Evolutionary conservation across 2,113 vertebrate genomes (phyloP).

Genomic region (Prionailurus viverrinus): DNA sequence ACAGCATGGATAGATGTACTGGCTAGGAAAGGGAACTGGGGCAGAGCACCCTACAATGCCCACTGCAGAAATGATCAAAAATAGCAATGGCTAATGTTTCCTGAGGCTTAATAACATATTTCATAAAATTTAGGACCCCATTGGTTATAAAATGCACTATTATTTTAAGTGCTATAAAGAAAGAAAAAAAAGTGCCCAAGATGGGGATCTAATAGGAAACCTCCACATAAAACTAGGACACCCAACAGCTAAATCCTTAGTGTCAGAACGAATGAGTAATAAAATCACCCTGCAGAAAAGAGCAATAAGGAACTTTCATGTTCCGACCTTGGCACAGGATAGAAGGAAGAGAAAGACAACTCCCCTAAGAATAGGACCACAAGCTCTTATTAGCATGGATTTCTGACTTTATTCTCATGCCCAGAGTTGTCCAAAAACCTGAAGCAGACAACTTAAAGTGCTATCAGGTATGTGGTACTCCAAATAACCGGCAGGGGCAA

Average conservation of each 20-base stretch:
- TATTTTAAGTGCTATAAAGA: neutral
- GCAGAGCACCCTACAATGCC: neutral
- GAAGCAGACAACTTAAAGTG: neutral
- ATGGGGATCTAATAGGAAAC: neutral
- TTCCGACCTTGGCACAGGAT: neutral
- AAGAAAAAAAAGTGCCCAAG: neutral
- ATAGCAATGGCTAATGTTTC: neutral
- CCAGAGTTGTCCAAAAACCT: neutral
- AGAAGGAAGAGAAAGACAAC: neutral
- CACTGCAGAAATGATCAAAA: neutral
- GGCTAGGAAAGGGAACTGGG: neutral
- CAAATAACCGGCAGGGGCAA: neutral
- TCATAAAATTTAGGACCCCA: neutral
- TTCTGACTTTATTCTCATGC: neutral
- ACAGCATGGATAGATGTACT: no score
- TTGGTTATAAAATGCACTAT: neutral
- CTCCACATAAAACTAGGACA: neutral
- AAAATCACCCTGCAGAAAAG: neutral
- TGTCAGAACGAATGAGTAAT: neutral
- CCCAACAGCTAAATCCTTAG: neutral
- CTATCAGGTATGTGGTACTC: rapidly evolving
- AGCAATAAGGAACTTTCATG: neutral
- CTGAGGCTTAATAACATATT: neutral
- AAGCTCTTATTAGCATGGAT: neutral
- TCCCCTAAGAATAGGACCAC: neutral